Base-by-base conservation (phyloP, 2,113 vertebrate species). In the Hyaena hyaena region DNA sequence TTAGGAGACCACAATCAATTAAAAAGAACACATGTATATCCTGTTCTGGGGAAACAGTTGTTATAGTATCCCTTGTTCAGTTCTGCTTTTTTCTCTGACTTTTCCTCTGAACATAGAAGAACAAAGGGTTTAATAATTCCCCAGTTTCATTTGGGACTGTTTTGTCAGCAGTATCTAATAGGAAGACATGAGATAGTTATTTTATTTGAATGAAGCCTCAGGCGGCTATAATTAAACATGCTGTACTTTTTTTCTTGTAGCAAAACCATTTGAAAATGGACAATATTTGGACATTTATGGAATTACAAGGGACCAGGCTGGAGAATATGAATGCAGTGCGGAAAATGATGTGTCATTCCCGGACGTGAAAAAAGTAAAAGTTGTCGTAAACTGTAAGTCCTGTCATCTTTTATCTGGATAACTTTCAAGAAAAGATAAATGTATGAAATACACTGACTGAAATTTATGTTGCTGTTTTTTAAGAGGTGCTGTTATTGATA, bases 301-400 rank as follows among this genome's bases (percentile, higher is more conserved):
- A 21, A 99, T 99, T 93, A 99, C 99, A 17, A 99, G 99, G 82
- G 99, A 99, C 99, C 99, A 99, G 98, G 99, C 99, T 33, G 99
- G 99, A 71, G 99, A 99, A 79, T 99, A 99, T 1, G 99, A 99
- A 95, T 99, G 99, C 98, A 99, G 99, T 0, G 99, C 99, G 0
- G 99, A 99, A 94, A 99, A 99, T 3, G 99, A 99, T 23, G 99
- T 99, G 88, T 99, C 99, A 0, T 99, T 99, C 87, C 99, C 99
- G 7, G 99, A 99, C 4, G 99, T 99, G 98, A 99, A 76, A 90
- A 99, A 99, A 98, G 99, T 99, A 12, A 99, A 99, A 99, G 98
- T 99, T 98, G 99, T 99, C 98, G 99, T 99, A 15, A 99, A 99
- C 99, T 99, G 99, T 99, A 99, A 99, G 99, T 99, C 80, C 0